A percentile compares a stretch with the other conserved stretches of the same genome.
Conservation (phyloP, 2,888 invertebrate genomes). For the Plebejus anna region DNA sequence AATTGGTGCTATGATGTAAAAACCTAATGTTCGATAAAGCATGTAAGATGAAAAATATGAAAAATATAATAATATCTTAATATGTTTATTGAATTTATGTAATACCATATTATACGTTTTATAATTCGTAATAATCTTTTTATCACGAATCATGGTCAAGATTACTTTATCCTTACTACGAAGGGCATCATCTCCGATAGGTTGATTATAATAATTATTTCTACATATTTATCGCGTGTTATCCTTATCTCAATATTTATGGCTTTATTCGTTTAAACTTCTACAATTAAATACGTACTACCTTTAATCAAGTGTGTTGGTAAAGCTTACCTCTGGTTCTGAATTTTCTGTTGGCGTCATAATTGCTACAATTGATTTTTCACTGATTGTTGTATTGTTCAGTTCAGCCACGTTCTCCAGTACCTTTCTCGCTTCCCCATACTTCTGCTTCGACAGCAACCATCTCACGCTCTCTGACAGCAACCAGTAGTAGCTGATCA, state of each 20-base stretch:
- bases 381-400: constrained; percentile 69
- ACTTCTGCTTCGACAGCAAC: constrained; percentile 84
- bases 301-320: neutral
- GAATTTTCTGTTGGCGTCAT: constrained; percentile 46
- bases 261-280: neutral
- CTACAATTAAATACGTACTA: neutral
- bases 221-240: neutral
- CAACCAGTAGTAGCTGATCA: constrained; percentile 84
- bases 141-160: neutral
- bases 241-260: neutral
- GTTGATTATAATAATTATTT: neutral
- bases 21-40: no score
- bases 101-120: no score
- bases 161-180: neutral
- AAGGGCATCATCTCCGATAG: neutral
- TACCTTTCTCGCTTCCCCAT: constrained; percentile 80
- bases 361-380: constrained; percentile 61
- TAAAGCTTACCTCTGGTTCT: constrained; percentile 28
- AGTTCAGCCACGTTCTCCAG: constrained; percentile 81
- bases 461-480: constrained; percentile 85
- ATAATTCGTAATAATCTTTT: no score
- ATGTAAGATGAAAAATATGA: no score
- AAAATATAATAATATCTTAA: no score
- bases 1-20: no score
- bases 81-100: no score